Conservation (phyloP, 1,140 invertebrate species). For the Drosophila mayri region DNA sequence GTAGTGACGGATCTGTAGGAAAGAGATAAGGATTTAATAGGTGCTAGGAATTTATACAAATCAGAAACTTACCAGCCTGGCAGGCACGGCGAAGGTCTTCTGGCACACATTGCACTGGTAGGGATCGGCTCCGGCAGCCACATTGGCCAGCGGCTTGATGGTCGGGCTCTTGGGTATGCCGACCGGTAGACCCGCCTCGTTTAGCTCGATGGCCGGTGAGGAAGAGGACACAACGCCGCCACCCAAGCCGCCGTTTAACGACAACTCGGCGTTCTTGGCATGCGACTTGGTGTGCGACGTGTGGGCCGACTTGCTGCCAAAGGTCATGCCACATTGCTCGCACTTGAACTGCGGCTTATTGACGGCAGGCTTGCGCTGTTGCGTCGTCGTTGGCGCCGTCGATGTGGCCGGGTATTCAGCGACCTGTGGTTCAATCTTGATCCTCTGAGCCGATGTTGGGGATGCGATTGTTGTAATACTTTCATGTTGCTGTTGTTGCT, state of each 20-base stretch:
- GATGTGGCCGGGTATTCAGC: constrained; percentile 5
- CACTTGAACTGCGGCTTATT: constrained; percentile 85
- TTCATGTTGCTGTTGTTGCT: constrained; percentile 64
- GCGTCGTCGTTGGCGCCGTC: constrained; percentile 7
- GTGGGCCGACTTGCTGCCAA: constrained; percentile 87
- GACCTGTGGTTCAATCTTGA: constrained; percentile 54
- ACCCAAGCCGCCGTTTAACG: constrained; percentile 14
- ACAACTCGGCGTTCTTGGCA: constrained; percentile 72
- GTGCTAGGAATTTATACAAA: too few relatives aligned
- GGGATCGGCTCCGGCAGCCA: constrained; percentile 87
- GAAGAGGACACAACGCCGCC: neutral
- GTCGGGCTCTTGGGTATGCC: constrained; percentile 79
- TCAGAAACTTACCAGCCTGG: constrained; percentile 89
- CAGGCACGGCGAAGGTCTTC: constrained; percentile 96
- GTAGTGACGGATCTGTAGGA: constrained; percentile 90
- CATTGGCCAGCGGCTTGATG: constrained; percentile 81
- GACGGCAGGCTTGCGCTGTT: constrained; percentile 53
- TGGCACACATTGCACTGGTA: constrained; percentile 96
- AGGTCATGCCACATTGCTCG: constrained; percentile 87
- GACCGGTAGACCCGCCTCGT: constrained; percentile 67
- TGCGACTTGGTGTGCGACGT: constrained; percentile 87
- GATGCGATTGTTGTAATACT: constrained; percentile 64
- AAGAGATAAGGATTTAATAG: neutral
- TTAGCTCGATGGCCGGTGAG: constrained; percentile 58
- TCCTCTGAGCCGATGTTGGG: constrained; percentile 31